phyloP scores from a whole-genome alignment of 2,113 vertebrate genomes.

The human region DNA sequence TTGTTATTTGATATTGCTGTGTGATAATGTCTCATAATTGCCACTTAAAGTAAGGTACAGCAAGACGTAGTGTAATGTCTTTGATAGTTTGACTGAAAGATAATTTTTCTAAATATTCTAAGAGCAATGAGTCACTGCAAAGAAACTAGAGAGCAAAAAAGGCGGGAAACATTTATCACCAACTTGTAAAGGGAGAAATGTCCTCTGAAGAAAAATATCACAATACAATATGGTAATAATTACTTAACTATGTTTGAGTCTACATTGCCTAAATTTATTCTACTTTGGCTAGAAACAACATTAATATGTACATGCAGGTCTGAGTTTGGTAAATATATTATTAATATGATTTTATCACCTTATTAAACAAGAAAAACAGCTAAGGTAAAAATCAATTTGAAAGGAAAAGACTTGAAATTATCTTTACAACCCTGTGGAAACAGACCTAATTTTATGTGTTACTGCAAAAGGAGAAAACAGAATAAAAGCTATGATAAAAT shows the following conservation, averaged over 20 bases:
- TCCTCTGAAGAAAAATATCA: neutral
- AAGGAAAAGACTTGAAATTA: neutral
- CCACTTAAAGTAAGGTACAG: neutral
- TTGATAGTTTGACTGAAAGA: neutral
- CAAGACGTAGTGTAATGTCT: neutral
- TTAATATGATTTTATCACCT: slow-evolving; percentile 67
- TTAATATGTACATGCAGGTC: slow-evolving; percentile 52
- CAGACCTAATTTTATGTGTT: neutral
- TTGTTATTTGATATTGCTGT: neutral
- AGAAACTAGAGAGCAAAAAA: neutral
- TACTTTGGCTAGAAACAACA: neutral
- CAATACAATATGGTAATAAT: neutral
- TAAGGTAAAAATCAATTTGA: neutral
- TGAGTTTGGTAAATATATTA: slow-evolving; percentile 54
- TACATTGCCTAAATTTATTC: neutral
- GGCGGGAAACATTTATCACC: neutral
- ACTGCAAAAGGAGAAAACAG: neutral
- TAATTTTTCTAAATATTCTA: neutral
- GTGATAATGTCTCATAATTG: neutral
- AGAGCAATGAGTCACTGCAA: neutral
- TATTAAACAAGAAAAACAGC: slow-evolving; percentile 61
- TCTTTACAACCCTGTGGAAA: neutral
- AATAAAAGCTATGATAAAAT: neutral
- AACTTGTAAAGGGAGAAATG: neutral
- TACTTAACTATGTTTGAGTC: slow-evolving; percentile 51